Evolutionary conservation across 2,113 vertebrate species (phyloP).

Genomic region (Drymodes brunneopygia): DNA sequence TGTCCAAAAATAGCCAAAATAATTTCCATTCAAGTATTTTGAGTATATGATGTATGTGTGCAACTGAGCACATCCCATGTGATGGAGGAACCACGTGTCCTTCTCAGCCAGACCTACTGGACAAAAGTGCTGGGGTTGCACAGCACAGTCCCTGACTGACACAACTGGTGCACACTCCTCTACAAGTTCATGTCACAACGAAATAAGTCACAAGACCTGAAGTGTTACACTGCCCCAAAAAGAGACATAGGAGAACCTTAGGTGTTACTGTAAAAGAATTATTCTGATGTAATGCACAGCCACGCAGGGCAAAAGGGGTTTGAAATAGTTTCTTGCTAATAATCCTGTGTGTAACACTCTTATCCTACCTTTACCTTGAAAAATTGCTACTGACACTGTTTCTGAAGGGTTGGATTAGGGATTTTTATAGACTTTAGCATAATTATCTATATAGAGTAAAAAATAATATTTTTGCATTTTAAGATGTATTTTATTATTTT

Average conservation of each 20-base stretch:
- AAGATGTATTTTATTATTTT: not conserved
- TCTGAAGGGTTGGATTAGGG: not conserved
- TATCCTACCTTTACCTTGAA: not conserved
- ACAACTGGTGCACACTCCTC: not conserved
- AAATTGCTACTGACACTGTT: not conserved
- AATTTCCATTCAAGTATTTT: not conserved
- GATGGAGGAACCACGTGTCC: not conserved
- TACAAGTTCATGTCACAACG: not conserved
- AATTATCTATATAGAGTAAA: not conserved
- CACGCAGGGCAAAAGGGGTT: not conserved
- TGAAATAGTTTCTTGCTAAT: not conserved
- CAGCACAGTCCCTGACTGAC: not conserved
- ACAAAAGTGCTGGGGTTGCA: not conserved
- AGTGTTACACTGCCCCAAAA: not conserved
- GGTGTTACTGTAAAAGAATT: not conserved
- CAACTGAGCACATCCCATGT: rapidly evolving
- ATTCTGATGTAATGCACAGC: not conserved
- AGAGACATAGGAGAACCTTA: not conserved
- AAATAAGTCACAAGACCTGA: not conserved
- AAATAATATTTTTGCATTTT: not conserved
- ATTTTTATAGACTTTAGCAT: not conserved
- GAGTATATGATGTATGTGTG: not conserved
- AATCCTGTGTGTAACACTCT: not conserved
- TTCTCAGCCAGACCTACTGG: not conserved
- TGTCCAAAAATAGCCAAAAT: not conserved